Percentiles rank a stretch among this genome's conserved stretches.
Conservation (phyloP, 2,113 vertebrate genomes). For the Halcyon senegalensis region DNA sequence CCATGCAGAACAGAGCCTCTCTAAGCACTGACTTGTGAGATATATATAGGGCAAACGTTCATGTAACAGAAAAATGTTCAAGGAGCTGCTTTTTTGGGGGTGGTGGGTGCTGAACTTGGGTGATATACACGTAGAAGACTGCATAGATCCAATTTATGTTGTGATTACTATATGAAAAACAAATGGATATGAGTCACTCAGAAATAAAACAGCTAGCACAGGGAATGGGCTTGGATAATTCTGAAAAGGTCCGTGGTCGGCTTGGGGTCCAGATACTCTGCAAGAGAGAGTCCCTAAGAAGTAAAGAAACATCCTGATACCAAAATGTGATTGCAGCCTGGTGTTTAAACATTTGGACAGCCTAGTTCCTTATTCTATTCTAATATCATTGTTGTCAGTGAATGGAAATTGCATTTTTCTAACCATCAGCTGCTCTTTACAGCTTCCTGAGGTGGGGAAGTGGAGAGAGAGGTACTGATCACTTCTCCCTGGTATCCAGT, state of each 20-base stretch:
- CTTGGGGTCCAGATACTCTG: not conserved
- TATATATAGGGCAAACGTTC: not conserved
- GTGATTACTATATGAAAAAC: not conserved
- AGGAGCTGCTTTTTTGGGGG: not conserved
- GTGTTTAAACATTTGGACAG: not conserved
- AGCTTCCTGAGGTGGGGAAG: not conserved
- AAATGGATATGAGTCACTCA: not conserved
- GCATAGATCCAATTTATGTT: not conserved
- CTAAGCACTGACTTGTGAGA: not conserved
- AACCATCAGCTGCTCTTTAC: not conserved
- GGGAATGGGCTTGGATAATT: not conserved
- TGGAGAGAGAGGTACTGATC: not conserved
- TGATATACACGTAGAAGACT: not conserved
- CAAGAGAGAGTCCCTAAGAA: not conserved
- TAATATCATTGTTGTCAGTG: not conserved
- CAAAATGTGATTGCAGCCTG: not conserved
- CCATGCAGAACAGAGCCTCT: not conserved
- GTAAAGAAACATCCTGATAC: not conserved
- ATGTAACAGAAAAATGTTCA: not conserved
- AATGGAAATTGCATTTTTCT: not conserved
- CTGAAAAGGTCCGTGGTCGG: not conserved
- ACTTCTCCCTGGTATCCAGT: not conserved
- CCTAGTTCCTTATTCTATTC: not conserved
- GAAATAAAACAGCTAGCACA: not conserved
- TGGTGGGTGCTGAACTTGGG: not conserved